Conservation (phyloP, 2,797 vertebrate species). For the Gouania willdenowi region DNA sequence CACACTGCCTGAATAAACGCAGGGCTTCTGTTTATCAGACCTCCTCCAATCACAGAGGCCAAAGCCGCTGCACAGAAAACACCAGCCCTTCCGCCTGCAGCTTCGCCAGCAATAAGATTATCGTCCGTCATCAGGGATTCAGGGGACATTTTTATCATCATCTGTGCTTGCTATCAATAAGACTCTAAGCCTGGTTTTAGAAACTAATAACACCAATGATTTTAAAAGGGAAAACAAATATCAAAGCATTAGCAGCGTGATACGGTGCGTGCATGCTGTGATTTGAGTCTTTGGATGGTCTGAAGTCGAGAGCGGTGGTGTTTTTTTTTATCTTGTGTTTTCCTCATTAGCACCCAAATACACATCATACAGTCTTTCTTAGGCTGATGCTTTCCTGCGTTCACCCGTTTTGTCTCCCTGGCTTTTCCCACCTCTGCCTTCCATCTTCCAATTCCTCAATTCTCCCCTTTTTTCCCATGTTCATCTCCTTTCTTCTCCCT, state of each 20-base stretch:
- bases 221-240: constrained; percentile 70
- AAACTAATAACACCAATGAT: constrained; percentile 71
- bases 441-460: constrained; percentile 18
- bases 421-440: constrained; percentile 4
- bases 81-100: constrained; percentile 24
- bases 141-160: constrained; percentile 58
- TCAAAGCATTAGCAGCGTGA: constrained; percentile 61
- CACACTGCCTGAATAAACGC: constrained; percentile 51
- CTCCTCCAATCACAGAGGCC: constrained; percentile 29
- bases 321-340: constrained; percentile 35
- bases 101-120: constrained; percentile 33
- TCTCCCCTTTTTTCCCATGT: constrained; percentile 20
- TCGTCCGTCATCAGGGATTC: constrained; percentile 55
- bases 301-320: constrained; percentile 38
- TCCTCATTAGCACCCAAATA: constrained; percentile 33
- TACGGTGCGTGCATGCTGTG: constrained; percentile 48
- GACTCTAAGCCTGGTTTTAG: constrained; percentile 58
- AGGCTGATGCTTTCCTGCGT: constrained; percentile 30
- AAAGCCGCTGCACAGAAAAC: constrained; percentile 23
- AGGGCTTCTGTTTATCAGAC: constrained; percentile 33
- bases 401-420: constrained; percentile 17
- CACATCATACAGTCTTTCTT: constrained; percentile 23
- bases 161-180: constrained; percentile 55
- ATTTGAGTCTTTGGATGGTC: constrained; percentile 43
- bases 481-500: constrained; percentile 52